phyloP scores from a whole-genome alignment of 2,113 vertebrate genomes.

The Labeo catla region DNA sequence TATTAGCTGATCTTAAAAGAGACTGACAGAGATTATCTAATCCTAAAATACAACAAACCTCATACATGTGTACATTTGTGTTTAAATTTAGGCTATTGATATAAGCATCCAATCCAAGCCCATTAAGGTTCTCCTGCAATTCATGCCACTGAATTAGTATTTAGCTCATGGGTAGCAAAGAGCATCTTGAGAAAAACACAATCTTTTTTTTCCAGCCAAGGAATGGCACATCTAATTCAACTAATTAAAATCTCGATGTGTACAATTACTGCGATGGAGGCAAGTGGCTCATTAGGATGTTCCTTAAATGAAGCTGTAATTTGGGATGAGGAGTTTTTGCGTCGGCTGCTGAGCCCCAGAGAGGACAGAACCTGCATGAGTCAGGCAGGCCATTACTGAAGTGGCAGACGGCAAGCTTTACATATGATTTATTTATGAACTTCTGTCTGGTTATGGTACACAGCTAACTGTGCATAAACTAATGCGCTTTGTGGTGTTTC shows the following conservation, averaged over 20 bases:
- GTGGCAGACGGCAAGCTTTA: conserved; percentile 43
- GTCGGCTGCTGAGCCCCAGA: background rate
- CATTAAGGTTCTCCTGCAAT: conserved; percentile 1
- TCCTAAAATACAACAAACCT: background rate
- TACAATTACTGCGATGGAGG: conserved; percentile 27
- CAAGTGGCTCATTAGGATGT: background rate
- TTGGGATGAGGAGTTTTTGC: conserved; percentile 15
- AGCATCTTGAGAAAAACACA: conserved; percentile 13
- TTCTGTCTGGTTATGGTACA: conserved; percentile 19
- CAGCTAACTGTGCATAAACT: background rate
- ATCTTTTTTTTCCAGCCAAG: background rate
- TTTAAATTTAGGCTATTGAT: background rate
- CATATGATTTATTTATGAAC: conserved; percentile 27
- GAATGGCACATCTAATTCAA: conserved; percentile 12
- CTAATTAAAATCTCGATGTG: conserved; percentile 42
- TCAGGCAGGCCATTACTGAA: conserved; percentile 8
- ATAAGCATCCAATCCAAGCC: background rate
- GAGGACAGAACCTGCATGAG: background rate
- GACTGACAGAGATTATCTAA: background rate
- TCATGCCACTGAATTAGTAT: conserved; percentile 17
- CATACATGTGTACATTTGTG: background rate
- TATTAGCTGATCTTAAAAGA: background rate
- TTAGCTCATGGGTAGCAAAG: background rate
- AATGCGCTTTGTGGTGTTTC: conserved; percentile 6
- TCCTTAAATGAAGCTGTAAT: conserved; percentile 26